Evolutionary conservation across 2,797 vertebrate species (phyloP).

Genomic region (Paramormyrops hopkinsi): DNA sequence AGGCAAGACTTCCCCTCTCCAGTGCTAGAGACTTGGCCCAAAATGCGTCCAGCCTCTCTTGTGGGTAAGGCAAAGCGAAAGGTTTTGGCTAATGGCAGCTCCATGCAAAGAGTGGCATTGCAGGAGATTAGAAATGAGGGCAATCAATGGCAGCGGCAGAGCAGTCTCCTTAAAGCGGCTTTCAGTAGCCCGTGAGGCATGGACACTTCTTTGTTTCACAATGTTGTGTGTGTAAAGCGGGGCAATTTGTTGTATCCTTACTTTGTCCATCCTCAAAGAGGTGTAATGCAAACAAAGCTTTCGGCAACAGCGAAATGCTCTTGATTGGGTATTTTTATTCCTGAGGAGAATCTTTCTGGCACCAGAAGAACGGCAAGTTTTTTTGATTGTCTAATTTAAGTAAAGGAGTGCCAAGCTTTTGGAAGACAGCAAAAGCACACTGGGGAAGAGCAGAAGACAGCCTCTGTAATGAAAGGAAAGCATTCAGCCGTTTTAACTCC

Average conservation of each 20-base stretch:
- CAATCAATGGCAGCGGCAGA: background rate
- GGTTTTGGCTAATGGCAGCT: background rate
- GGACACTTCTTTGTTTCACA: background rate
- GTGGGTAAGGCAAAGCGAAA: background rate
- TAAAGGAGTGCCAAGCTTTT: background rate
- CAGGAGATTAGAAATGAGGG: constrained; percentile 6
- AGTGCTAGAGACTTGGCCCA: background rate
- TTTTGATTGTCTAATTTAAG: constrained; percentile 7
- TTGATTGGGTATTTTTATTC: constrained; percentile 2
- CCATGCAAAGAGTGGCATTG: background rate
- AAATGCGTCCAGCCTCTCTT: background rate
- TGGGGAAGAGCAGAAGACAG: background rate
- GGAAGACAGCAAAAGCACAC: background rate
- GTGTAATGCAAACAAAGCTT: background rate
- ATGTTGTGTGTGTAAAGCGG: background rate
- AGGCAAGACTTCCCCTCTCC: background rate
- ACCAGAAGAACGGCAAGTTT: background rate
- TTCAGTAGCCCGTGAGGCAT: background rate
- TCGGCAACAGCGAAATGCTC: background rate
- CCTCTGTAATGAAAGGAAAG: background rate
- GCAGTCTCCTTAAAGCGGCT: background rate
- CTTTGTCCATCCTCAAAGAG: background rate
- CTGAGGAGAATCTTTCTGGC: background rate
- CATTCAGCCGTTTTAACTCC: background rate
- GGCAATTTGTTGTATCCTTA: background rate